These are phyloP conservation scores for Acipenser oxyrinchus DNA, from an alignment of 2,797 vertebrate species.

Conservation along the genomic window DNA sequence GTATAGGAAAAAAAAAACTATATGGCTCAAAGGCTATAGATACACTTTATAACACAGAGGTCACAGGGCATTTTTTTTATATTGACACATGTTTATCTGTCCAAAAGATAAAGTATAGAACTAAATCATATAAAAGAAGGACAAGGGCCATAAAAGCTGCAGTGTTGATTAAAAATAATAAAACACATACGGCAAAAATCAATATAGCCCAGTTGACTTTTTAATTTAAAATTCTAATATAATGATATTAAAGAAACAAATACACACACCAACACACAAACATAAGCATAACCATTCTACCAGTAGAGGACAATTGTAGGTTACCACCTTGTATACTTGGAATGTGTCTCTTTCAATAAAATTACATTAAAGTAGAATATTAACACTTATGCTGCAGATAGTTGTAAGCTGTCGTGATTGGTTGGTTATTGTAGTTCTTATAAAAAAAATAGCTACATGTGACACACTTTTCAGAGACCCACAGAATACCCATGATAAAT, in stretches of 20 bases:
- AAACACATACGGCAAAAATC: not conserved
- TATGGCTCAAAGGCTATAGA: conserved; percentile 29
- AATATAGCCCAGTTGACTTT: not conserved
- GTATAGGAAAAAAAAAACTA: conserved; percentile 45
- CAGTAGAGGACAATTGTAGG: not conserved
- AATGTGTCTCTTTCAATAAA: conserved; percentile 19
- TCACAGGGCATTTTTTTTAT: conserved; percentile 54
- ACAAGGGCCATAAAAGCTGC: conserved; percentile 19
- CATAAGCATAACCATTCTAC: not conserved
- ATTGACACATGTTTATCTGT: conserved; percentile 65
- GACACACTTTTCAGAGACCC: too few relatives aligned
- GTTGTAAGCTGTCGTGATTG: too few relatives aligned
- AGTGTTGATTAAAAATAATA: conserved; percentile 27
- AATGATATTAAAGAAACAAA: conserved; percentile 22
- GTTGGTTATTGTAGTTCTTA: too few relatives aligned
- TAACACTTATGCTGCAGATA: too few relatives aligned
- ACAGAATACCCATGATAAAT: conserved; percentile 4
- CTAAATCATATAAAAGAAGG: conserved; percentile 47
- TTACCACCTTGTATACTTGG: not conserved
- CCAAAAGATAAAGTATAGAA: conserved; percentile 70
- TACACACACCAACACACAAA: not conserved
- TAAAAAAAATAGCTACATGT: too few relatives aligned
- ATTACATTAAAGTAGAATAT: conserved; percentile 14
- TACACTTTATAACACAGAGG: conserved; percentile 36
- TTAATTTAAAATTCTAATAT: not conserved